Conservation (phyloP, 2,797 vertebrate species). For the Onychomys arenicola region DNA sequence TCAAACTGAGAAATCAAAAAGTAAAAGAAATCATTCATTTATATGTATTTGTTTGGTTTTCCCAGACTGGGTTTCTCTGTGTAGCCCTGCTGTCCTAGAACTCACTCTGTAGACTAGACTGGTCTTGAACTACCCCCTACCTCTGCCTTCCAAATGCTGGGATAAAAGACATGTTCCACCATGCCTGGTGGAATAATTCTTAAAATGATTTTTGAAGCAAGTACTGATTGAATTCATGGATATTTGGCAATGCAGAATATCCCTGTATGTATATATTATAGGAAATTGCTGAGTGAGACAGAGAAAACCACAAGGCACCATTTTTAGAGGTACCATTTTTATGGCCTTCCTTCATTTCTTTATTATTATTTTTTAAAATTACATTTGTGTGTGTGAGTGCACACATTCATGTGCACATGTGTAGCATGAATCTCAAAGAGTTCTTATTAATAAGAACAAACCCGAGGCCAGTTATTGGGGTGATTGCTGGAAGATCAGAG, state of each 20-base stretch:
- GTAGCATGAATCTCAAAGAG: too few species aligned
- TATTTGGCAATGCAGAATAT: background rate
- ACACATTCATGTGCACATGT: too few species aligned
- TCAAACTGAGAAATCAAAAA: background rate
- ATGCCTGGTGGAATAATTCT: background rate
- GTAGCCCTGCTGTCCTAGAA: background rate
- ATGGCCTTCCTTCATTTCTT: background rate
- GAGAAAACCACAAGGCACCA: background rate
- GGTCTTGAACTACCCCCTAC: background rate
- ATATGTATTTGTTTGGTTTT: background rate
- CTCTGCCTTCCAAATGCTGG: background rate
- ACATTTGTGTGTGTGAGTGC: background rate
- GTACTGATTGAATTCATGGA: background rate
- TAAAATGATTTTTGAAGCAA: conserved; percentile 34
- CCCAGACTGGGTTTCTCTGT: background rate
- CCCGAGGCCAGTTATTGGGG: too few species aligned
- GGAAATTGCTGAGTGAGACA: background rate
- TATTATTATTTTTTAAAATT: background rate
- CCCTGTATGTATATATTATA: background rate
- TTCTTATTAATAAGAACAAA: too few species aligned
- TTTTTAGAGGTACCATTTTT: background rate
- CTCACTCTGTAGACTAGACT: background rate
- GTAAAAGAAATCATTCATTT: background rate
- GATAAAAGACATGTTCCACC: too few species aligned
- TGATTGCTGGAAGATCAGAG: too few species aligned